These are phyloP conservation scores for Tetranychus cinnabarinus DNA, from an alignment of 1,140 invertebrate genomes.

Conservation along the genomic window DNA sequence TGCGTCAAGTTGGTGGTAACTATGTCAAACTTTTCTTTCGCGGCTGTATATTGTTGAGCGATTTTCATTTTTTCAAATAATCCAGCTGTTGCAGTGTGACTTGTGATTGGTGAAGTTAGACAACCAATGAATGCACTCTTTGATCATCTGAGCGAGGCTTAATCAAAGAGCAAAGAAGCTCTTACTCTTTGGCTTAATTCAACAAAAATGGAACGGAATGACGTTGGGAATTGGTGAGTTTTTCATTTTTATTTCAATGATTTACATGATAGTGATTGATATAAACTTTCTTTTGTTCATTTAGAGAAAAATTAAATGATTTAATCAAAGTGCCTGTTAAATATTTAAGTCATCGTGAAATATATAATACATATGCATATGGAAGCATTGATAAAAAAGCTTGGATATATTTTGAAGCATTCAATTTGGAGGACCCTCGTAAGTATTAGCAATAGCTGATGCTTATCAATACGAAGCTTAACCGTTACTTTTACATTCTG, in stretches of 20 bases:
- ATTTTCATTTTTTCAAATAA: too few relatives aligned
- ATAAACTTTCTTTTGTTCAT: background rate
- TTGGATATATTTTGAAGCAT: constrained; percentile 32
- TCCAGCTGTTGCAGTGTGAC: too few relatives aligned
- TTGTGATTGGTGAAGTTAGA: too few relatives aligned
- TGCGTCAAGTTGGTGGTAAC: too few relatives aligned
- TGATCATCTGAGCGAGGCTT: too few relatives aligned
- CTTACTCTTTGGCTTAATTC: too few relatives aligned
- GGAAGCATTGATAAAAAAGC: constrained; percentile 41
- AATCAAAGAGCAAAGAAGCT: too few relatives aligned
- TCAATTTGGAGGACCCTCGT: constrained; percentile 41
- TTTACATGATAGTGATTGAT: too few relatives aligned
- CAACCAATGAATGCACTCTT: too few relatives aligned
- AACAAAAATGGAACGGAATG: constrained; percentile 36
- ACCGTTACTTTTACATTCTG: constrained; percentile 54
- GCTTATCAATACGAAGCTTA: constrained; percentile 57
- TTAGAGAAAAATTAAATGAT: constrained; percentile 23
- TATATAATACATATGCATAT: constrained; percentile 37
- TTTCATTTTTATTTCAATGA: background rate
- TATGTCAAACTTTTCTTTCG: too few relatives aligned
- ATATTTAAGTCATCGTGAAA: constrained; percentile 59
- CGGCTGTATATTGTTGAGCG: too few relatives aligned
- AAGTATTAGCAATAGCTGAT: constrained; percentile 36
- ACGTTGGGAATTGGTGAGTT: constrained; percentile 39
- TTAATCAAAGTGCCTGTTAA: constrained; percentile 43